phyloP scores from a whole-genome alignment of 2,797 vertebrate species.

The Enteromius afrohamiltoni region DNA sequence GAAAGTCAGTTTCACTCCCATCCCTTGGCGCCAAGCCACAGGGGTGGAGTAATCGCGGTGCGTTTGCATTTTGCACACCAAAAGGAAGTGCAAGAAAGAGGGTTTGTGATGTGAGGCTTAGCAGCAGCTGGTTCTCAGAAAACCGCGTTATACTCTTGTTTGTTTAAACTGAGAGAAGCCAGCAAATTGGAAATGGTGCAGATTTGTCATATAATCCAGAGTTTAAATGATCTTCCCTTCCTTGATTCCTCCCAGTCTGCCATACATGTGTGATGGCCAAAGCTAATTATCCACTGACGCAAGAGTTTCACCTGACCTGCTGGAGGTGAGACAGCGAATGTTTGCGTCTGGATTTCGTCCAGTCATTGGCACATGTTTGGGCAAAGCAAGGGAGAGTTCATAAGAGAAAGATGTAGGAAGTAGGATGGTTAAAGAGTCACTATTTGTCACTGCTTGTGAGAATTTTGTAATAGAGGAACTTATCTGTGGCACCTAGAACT shows the following conservation, averaged over 20 bases:
- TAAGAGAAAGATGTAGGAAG: background rate
- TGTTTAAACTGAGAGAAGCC: background rate
- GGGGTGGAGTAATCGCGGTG: slow-evolving; percentile 32
- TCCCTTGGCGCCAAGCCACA: slow-evolving; percentile 51
- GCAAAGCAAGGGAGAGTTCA: background rate
- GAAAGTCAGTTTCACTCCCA: slow-evolving; percentile 50
- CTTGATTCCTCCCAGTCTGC: slow-evolving; percentile 5
- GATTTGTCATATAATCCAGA: background rate
- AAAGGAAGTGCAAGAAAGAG: slow-evolving; percentile 69
- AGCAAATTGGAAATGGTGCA: background rate
- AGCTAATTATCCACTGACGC: slow-evolving; percentile 39
- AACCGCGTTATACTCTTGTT: background rate
- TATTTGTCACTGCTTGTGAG: slow-evolving; percentile 13
- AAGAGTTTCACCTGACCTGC: slow-evolving; percentile 32
- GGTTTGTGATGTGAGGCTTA: slow-evolving; percentile 57
- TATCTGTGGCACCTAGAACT: background rate
- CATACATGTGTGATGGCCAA: background rate
- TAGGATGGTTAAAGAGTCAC: slow-evolving; percentile 48
- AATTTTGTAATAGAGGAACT: slow-evolving; percentile 57
- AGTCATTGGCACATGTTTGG: slow-evolving; percentile 17
- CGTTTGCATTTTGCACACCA: slow-evolving; percentile 69
- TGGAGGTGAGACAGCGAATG: slow-evolving; percentile 34
- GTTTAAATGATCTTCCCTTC: background rate
- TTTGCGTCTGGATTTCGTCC: background rate
- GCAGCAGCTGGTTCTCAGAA: slow-evolving; percentile 63